Evolutionary conservation across 2,797 vertebrate genomes (phyloP).

Genomic region (Ctenochaetus hawaiiensis): DNA sequence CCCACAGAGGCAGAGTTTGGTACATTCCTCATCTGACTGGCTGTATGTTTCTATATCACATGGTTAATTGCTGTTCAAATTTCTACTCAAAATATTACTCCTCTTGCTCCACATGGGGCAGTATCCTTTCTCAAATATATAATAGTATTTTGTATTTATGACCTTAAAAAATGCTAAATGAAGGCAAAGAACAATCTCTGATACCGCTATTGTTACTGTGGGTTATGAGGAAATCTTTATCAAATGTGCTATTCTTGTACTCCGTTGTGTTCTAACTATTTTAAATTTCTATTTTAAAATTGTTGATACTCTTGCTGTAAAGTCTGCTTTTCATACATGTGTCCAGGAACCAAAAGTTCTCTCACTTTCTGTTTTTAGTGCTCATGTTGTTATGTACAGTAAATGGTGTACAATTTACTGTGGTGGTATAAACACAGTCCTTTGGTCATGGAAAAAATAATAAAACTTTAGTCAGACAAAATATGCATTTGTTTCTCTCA

Average conservation of each 20-base stretch:
- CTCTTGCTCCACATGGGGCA: constrained; percentile 44
- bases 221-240: constrained; percentile 81
- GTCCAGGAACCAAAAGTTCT: constrained; percentile 79
- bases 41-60: constrained; percentile 62
- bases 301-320: constrained; percentile 86
- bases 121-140: constrained; percentile 70
- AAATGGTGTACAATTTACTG: constrained; percentile 85
- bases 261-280: constrained; percentile 86
- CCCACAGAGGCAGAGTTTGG: constrained; percentile 38
- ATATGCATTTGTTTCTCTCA: constrained; percentile 14
- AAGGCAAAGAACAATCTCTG: constrained; percentile 81
- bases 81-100: constrained; percentile 66
- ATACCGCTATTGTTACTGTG: constrained; percentile 74
- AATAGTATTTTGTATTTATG: constrained; percentile 81
- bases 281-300: constrained; percentile 83
- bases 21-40: constrained; percentile 59
- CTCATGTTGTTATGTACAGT: constrained; percentile 86
- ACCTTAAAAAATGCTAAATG: constrained; percentile 70
- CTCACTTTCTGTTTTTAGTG: constrained; percentile 86
- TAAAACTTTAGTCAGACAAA: constrained; percentile 80
- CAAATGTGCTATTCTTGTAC: constrained; percentile 87
- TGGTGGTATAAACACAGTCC: constrained; percentile 86
- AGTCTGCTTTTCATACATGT: constrained; percentile 89
- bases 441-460: constrained; percentile 79
- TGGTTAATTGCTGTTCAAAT: constrained; percentile 65